Conservation (phyloP, 35 echinoderm and acorn worm genomes). For the Apostichopus parvimensis region DNA sequence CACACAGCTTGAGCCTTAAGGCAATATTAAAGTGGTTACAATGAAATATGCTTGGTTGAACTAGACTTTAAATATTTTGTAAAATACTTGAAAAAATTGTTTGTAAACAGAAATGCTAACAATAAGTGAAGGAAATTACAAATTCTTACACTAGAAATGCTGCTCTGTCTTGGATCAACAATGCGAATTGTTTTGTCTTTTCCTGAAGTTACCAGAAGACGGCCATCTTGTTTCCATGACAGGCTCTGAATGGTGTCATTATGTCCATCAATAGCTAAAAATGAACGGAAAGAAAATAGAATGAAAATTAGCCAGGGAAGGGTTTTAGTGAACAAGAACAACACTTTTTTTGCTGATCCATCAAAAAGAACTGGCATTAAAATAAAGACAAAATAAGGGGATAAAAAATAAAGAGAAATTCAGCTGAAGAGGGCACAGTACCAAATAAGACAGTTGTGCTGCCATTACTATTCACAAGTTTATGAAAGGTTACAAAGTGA, state of each 20-base stretch:
- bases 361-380: too few relatives aligned
- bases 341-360: too few relatives aligned
- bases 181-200: constrained; percentile 98
- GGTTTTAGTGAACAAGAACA: neutral
- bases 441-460: too few relatives aligned
- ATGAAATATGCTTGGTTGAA: too few relatives aligned
- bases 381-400: too few relatives aligned
- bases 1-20: too few relatives aligned
- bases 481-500: too few relatives aligned
- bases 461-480: too few relatives aligned
- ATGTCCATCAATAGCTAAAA: constrained; percentile 53
- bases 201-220: constrained; percentile 70
- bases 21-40: too few relatives aligned
- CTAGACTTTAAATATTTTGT: too few relatives aligned
- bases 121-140: neutral
- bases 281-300: neutral
- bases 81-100: neutral
- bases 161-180: constrained; percentile 75
- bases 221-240: constrained; percentile 91
- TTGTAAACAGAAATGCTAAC: neutral
- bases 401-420: too few relatives aligned
- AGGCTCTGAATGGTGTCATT: constrained; percentile 81
- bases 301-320: neutral
- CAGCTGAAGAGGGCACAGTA: too few relatives aligned
- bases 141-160: constrained; percentile 59